Evolutionary conservation across 2,113 vertebrate species (phyloP).

Genomic region (Thryonomys swinderianus): DNA sequence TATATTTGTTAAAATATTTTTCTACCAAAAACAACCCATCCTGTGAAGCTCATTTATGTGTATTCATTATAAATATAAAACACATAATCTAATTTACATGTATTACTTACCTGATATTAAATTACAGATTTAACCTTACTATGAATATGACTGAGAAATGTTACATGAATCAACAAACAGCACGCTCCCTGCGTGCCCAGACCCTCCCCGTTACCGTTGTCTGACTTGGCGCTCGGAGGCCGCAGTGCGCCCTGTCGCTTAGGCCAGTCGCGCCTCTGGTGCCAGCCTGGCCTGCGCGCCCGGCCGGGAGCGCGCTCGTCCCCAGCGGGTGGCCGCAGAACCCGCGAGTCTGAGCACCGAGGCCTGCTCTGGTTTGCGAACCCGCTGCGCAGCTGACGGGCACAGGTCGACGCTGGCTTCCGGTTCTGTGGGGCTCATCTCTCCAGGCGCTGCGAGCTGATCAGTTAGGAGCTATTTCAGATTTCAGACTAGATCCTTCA

Average conservation of each 20-base stretch:
- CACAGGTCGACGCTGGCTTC: background rate
- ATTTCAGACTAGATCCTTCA: background rate
- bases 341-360: too few relatives aligned
- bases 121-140: background rate
- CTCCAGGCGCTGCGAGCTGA: background rate
- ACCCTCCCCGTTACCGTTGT: background rate
- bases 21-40: background rate
- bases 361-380: background rate
- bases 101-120: conserved; percentile 1
- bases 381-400: background rate
- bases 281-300: too few relatives aligned
- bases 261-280: too few relatives aligned
- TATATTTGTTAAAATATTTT: background rate
- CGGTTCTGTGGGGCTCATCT: background rate
- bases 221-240: background rate
- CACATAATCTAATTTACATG: background rate
- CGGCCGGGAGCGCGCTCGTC: too few relatives aligned
- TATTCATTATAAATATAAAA: background rate
- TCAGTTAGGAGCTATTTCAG: background rate
- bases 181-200: background rate
- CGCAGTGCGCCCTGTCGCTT: background rate
- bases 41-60: background rate
- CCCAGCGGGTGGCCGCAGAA: too few relatives aligned
- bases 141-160: background rate
- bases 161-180: background rate